These are phyloP conservation scores for Solenopsis invicta DNA, from an alignment of 1,140 invertebrate genomes.

Conservation along the genomic window DNA sequence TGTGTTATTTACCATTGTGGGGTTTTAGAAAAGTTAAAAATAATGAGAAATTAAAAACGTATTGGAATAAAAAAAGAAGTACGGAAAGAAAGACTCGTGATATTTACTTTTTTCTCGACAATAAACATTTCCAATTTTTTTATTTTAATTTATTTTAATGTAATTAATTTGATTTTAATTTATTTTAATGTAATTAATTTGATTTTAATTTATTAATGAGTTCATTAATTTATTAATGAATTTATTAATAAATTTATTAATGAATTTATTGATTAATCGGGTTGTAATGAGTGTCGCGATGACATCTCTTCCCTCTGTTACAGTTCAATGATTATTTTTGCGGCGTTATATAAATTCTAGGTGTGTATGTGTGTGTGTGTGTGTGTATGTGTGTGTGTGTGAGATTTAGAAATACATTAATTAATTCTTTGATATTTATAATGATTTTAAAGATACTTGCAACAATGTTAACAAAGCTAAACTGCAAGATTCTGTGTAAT, in stretches of 20 bases:
- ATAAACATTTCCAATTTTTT: background rate
- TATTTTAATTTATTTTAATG: background rate
- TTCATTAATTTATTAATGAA: no score
- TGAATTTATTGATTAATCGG: background rate
- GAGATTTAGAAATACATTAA: background rate
- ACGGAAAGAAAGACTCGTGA: background rate
- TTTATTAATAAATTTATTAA: background rate
- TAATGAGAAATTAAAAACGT: background rate
- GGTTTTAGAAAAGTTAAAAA: background rate
- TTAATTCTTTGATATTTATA: constrained; percentile 17
- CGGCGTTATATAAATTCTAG: background rate
- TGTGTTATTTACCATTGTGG: background rate
- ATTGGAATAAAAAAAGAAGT: background rate
- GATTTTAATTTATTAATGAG: background rate
- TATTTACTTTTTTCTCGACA: background rate
- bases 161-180: no score
- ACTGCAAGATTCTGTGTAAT: background rate
- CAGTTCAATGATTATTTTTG: background rate
- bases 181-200: no score
- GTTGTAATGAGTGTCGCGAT: background rate
- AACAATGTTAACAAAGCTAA: background rate
- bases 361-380: no score
- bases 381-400: no score
- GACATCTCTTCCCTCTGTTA: background rate
- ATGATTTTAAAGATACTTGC: background rate